phyloP scores from a whole-genome alignment of 1,140 invertebrate species.

The Microvelia longipes region DNA sequence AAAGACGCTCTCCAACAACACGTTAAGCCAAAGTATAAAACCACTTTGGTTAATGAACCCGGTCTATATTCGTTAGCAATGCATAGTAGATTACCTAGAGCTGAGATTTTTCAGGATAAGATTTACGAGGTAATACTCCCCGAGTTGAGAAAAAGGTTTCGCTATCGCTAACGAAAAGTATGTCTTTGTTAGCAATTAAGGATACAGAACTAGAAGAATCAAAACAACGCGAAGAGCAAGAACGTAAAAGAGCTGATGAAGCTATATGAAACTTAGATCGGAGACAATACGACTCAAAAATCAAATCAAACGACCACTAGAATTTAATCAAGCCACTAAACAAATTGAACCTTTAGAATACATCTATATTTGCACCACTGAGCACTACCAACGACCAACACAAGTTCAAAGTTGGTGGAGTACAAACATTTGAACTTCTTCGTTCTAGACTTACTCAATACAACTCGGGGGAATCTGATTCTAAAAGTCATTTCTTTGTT shows the following conservation, averaged over 20 bases:
- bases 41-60: not conserved
- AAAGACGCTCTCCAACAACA: not conserved
- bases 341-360: not conserved
- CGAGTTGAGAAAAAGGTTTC: not conserved
- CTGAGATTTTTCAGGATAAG: not conserved
- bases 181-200: not conserved
- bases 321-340: not conserved
- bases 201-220: not conserved
- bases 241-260: not conserved
- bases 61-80: not conserved
- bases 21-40: not conserved
- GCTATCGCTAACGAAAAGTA: not conserved
- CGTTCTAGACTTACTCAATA: no score
- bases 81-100: not conserved
- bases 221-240: not conserved
- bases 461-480: not conserved
- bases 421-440: not conserved
- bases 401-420: not conserved
- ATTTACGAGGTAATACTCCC: not conserved
- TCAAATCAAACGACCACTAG: not conserved
- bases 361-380: not conserved
- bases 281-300: not conserved
- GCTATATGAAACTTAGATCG: not conserved
- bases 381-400: not conserved
- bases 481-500: not conserved